A percentile compares a stretch with the other conserved stretches of the same genome.
Conservation (phyloP, 2,797 vertebrate genomes). For the Lutjanus argentimaculatus region DNA sequence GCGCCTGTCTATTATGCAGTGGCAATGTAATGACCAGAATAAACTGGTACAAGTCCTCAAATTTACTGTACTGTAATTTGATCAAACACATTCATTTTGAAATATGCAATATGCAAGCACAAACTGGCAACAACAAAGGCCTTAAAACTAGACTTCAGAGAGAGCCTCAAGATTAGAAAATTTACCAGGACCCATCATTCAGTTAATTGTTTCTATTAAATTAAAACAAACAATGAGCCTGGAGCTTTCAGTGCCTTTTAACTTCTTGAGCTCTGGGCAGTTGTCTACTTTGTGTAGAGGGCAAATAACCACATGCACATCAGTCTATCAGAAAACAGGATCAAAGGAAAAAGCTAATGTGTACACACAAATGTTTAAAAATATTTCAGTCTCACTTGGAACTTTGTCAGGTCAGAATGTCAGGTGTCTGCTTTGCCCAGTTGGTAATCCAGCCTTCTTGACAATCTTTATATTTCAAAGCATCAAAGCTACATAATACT, state of each 20-base stretch:
- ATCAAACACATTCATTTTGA: background rate
- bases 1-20: background rate
- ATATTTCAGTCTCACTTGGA: too few species aligned
- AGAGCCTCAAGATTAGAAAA: background rate
- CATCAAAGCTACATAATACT: background rate
- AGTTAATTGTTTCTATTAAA: background rate
- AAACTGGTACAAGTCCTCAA: background rate
- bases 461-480: conserved; percentile 10
- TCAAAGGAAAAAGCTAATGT: too few species aligned
- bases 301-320: too few species aligned
- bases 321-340: too few species aligned
- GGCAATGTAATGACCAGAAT: background rate
- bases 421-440: background rate
- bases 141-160: background rate
- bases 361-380: too few species aligned
- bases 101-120: background rate
- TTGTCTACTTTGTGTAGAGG: too few species aligned
- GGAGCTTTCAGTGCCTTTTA: background rate
- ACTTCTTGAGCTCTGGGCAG: background rate
- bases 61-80: background rate
- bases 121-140: background rate
- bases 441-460: background rate
- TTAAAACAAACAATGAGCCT: background rate
- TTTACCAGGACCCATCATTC: background rate
- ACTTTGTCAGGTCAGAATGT: too few species aligned